Evolutionary conservation across 2,113 vertebrate genomes (phyloP), one percentile per base, ranked within the genome.

Genomic region (Rhizomys pruinosus): DNA sequence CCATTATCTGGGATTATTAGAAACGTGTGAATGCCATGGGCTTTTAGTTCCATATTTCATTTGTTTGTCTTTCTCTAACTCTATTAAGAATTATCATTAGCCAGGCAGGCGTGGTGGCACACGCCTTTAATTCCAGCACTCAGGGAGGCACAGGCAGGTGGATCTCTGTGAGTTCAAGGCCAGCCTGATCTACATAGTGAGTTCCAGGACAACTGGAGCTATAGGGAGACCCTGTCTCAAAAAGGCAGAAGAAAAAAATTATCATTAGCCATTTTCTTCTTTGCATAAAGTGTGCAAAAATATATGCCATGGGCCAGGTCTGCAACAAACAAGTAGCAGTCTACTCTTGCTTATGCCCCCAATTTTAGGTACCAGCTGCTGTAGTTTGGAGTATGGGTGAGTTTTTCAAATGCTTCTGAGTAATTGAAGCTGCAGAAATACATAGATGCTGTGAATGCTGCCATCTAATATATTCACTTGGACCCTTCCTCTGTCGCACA

Each of bases 301-400:
- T 81, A 23, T 80, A 8, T n/a, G n/a, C n/a, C n/a, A n/a, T n/a
- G n/a, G n/a, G 44, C 61, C 76, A 57, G 23, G 61, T 61, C 86
- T 61, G 2, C 9, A 64, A 0, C 10, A 63, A 47, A 71, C 80
- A 44, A 78, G 64, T 68, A 66, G 61, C 73, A 87, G 88, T 84
- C 84, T 88, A 34, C 37, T 55, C 71, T 92, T 96, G 71, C 86
- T 94, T 79, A 17, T 76, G 22, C n/a, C 37, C 29, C 79, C 71
- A 52, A 20, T 79, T 92, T 78, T 79, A 94, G 88, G 74, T 9
- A 2, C 72, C 93, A 97, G 96, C 96, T 94, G 95, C 81, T 91
- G 22, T n/a, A 55, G 55, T 91, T 34, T 52, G 29, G 34, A 63
- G 39, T 42, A 19, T 52, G 79, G 34, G 79, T 63, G 89, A 73